phyloP scores from a whole-genome alignment of 1,140 invertebrate genomes.

The Ceratina calcarata region DNA sequence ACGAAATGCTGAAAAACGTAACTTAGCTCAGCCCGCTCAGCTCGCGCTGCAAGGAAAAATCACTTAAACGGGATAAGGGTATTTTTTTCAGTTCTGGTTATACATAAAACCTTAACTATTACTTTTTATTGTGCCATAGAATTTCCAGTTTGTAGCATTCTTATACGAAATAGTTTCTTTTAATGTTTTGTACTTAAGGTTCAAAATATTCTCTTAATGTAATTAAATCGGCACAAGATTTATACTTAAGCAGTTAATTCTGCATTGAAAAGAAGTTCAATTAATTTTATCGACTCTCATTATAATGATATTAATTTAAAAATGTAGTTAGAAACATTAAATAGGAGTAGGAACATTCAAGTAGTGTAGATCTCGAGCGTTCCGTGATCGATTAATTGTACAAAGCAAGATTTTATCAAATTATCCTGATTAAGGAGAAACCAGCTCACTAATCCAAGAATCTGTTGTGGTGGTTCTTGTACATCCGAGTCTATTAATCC shows the following conservation, averaged over 20 bases:
- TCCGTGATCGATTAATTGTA: not conserved
- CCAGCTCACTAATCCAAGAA: conserved; percentile 8
- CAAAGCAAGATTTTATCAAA: not conserved
- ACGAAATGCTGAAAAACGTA: conserved; percentile 1
- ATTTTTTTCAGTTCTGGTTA: too few relatives aligned
- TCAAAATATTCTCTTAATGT: too few relatives aligned
- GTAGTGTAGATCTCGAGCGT: not conserved
- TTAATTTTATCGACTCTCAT: not conserved
- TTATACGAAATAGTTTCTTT: too few relatives aligned
- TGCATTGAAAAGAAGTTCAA: not conserved
- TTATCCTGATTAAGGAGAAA: conserved; percentile 11
- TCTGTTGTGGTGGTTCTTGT: not conserved
- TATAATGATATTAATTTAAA: too few relatives aligned
- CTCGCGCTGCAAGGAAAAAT: not conserved
- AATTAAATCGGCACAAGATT: too few relatives aligned
- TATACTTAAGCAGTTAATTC: too few relatives aligned
- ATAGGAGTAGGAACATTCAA: too few relatives aligned
- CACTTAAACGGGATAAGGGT: not conserved
- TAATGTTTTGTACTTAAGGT: too few relatives aligned
- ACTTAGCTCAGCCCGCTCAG: not conserved
- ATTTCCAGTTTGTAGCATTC: too few relatives aligned
- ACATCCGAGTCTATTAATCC: not conserved
- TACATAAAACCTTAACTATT: too few relatives aligned
- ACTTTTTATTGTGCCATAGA: too few relatives aligned
- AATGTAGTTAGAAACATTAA: too few relatives aligned